phyloP scores from a whole-genome alignment of 2,888 invertebrate genomes.

The Plagodis dolabraria region DNA sequence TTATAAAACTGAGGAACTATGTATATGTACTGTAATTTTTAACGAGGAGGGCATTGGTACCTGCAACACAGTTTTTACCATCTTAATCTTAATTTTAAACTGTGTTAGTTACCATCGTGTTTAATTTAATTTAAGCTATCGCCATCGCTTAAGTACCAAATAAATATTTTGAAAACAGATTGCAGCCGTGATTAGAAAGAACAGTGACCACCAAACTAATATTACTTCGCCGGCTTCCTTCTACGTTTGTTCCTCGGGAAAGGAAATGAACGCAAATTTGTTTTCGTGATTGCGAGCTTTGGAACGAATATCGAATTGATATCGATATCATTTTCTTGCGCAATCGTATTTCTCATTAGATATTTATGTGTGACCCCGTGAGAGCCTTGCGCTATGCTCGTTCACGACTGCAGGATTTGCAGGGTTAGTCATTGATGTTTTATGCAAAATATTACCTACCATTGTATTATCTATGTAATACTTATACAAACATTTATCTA shows the following conservation, averaged over 20 bases:
- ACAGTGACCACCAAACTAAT: conserved; percentile 38
- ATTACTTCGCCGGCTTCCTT: conserved; percentile 25
- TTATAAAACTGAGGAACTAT: too few relatives aligned
- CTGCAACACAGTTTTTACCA: too few relatives aligned
- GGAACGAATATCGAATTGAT: conserved; percentile 76
- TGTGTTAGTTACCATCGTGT: too few relatives aligned
- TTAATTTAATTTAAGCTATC: too few relatives aligned
- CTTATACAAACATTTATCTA: too few relatives aligned
- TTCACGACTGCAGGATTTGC: conserved; percentile 56
- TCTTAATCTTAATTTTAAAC: too few relatives aligned
- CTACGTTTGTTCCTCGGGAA: conserved; percentile 68
- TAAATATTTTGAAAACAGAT: too few relatives aligned
- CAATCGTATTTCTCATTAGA: conserved; percentile 76
- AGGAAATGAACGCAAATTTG: conserved; percentile 84
- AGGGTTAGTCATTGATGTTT: conserved; percentile 19
- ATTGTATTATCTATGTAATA: too few relatives aligned
- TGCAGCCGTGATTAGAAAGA: background rate
- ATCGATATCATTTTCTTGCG: conserved; percentile 77
- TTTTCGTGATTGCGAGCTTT: conserved; percentile 81
- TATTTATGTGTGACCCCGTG: conserved; percentile 75
- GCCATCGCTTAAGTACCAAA: too few relatives aligned
- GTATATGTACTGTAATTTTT: too few relatives aligned
- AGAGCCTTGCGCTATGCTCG: conserved; percentile 58
- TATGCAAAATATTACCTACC: background rate
- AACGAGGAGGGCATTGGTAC: too few relatives aligned